Percentiles rank a stretch among this genome's conserved stretches.
Evolutionary conservation across 2,888 invertebrate genomes (phyloP).

Genomic region (Branchellion lobata): DNA sequence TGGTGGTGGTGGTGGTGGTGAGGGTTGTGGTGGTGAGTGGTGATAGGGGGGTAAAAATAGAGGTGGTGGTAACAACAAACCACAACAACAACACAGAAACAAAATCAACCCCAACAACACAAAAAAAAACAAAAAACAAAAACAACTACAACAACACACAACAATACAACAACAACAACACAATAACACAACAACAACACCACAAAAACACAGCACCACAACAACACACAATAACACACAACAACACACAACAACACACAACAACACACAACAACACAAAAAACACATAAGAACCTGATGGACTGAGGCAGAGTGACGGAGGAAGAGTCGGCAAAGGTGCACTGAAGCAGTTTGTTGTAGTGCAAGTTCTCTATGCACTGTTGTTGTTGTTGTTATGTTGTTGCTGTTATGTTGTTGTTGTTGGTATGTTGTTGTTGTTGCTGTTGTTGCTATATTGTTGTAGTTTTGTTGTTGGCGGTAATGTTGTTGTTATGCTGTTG

Average conservation of each 20-base stretch:
- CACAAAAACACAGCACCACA: not conserved
- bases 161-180: not conserved
- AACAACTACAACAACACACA: not conserved
- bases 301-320: conserved; percentile 77
- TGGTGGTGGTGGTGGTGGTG: not conserved
- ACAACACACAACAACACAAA: not conserved
- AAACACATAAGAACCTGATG: conserved; percentile 65
- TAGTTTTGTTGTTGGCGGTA: too few relatives aligned
- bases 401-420: not conserved
- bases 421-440: not conserved
- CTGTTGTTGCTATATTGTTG: not conserved
- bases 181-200: too few relatives aligned
- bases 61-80: not conserved
- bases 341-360: conserved; percentile 79
- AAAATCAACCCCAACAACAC: too few relatives aligned
- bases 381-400: conserved; percentile 41
- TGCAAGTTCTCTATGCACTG: conserved; percentile 88
- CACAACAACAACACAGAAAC: not conserved
- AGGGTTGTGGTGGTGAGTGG: conserved; percentile 2
- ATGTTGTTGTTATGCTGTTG: too few relatives aligned
- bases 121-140: not conserved
- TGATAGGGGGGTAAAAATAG: too few relatives aligned
- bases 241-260: not conserved
- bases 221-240: not conserved
- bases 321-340: conserved; percentile 71